Evolutionary conservation across 2,113 vertebrate genomes (phyloP).

Genomic region (Clarias gariepinus): DNA sequence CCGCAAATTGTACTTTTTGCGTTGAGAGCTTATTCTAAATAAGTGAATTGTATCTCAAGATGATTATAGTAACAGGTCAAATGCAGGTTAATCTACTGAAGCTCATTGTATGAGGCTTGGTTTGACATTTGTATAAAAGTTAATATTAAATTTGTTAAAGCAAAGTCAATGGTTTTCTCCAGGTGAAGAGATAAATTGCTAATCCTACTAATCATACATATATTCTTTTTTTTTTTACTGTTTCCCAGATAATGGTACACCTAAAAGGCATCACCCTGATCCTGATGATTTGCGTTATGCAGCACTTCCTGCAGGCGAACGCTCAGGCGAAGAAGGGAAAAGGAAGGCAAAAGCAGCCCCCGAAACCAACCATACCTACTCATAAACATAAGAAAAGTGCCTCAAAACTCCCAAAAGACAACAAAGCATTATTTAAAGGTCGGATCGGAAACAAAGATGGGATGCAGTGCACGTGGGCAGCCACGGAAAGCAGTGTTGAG

Average conservation of each 20-base stretch:
- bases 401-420: conserved; percentile 52
- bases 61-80: background rate
- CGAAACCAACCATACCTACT: conserved; percentile 26
- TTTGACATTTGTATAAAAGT: background rate
- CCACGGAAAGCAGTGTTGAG: conserved; percentile 29
- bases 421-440: conserved; percentile 63
- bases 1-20: background rate
- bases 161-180: too few species aligned
- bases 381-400: conserved; percentile 41
- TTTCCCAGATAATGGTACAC: conserved; percentile 64
- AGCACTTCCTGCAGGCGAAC: conserved; percentile 64
- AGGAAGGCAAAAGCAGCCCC: conserved; percentile 35
- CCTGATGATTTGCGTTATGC: conserved; percentile 71
- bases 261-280: conserved; percentile 69
- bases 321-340: conserved; percentile 62
- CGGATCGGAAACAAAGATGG: conserved; percentile 76
- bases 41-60: background rate
- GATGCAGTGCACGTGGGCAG: conserved; percentile 78
- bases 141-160: background rate
- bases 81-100: background rate
- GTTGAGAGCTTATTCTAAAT: background rate
- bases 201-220: background rate
- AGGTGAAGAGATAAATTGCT: background rate
- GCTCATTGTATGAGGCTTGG: background rate
- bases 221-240: background rate